These are phyloP conservation scores for Sminthurides aquaticus DNA, from an alignment of 2,888 invertebrate genomes.

Conservation along the genomic window DNA sequence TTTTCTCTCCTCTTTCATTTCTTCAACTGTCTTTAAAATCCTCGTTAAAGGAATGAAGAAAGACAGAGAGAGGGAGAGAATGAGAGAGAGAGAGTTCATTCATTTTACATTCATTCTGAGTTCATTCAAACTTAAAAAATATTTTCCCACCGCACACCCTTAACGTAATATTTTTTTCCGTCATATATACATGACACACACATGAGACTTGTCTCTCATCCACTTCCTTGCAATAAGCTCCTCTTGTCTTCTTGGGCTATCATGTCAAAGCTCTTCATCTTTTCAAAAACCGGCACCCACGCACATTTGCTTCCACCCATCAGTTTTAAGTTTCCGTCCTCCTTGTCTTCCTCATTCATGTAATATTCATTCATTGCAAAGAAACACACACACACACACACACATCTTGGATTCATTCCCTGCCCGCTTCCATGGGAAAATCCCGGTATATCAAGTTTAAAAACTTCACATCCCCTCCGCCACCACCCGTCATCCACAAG, in stretches of 20 bases:
- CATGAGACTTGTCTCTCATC: too few species aligned
- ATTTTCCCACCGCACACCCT: too few species aligned
- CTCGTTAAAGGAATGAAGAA: too few species aligned
- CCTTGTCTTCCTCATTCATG: background rate
- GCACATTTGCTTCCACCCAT: background rate
- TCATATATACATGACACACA: background rate
- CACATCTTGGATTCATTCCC: background rate
- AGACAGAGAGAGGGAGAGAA: too few species aligned
- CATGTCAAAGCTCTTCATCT: background rate
- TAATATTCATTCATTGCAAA: background rate
- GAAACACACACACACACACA: background rate
- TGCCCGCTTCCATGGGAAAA: slow-evolving; percentile 9
- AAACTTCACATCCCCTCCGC: background rate
- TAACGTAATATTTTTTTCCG: background rate
- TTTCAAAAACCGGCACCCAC: background rate
- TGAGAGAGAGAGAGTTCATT: background rate
- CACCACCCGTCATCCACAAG: background rate
- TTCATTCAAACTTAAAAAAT: too few species aligned
- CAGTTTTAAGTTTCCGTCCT: too few species aligned
- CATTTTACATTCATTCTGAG: too few species aligned
- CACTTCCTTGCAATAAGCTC: background rate
- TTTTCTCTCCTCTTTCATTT: background rate
- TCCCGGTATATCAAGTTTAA: slow-evolving; percentile 3
- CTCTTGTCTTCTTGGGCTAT: background rate
- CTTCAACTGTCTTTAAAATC: background rate